These are phyloP conservation scores for Hyles euphorbiae DNA, from an alignment of 1,140 invertebrate species.

Conservation along the genomic window DNA sequence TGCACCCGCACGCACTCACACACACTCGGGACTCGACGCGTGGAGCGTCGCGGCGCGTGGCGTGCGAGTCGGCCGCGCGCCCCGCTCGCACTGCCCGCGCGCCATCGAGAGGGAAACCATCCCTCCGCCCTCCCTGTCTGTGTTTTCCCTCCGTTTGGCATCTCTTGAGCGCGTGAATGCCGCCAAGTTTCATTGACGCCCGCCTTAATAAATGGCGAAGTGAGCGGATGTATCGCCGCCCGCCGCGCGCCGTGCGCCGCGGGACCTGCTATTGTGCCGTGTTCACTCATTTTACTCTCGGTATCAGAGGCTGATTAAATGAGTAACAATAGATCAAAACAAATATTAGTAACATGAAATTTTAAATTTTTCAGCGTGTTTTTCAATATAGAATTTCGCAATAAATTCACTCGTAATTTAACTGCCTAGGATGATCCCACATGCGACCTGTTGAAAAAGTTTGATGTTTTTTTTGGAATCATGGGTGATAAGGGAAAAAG, in stretches of 20 bases:
- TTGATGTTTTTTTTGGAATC: too few species aligned
- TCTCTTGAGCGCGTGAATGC: slow-evolving; percentile 36
- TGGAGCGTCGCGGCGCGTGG: slow-evolving; percentile 14
- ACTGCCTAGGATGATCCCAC: too few species aligned
- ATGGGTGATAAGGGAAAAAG: too few species aligned
- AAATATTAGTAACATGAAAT: too few species aligned
- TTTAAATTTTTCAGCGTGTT: too few species aligned
- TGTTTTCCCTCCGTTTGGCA: slow-evolving; percentile 33
- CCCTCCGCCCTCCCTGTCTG: slow-evolving; percentile 30
- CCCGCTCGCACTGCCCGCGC: slow-evolving; percentile 16
- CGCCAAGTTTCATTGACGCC: slow-evolving; percentile 54
- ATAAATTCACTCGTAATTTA: too few species aligned
- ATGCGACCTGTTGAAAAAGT: too few species aligned
- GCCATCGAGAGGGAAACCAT: slow-evolving; percentile 58
- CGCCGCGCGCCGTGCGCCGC: slow-evolving; percentile 14
- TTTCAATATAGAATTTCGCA: too few species aligned
- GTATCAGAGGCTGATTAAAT: too few species aligned
- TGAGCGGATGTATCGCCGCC: slow-evolving; percentile 45
- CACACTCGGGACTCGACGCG: slow-evolving; percentile 1
- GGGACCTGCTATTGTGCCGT: not conserved
- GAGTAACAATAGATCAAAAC: too few species aligned
- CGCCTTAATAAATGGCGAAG: slow-evolving; percentile 21
- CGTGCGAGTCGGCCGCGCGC: slow-evolving; percentile 37
- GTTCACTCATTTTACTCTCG: too few species aligned
- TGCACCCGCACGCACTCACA: not conserved